Evolutionary conservation across 2,888 invertebrate genomes (phyloP), one percentile per base, ranked within the genome.

Genomic region (Philhelius pedissequus): DNA sequence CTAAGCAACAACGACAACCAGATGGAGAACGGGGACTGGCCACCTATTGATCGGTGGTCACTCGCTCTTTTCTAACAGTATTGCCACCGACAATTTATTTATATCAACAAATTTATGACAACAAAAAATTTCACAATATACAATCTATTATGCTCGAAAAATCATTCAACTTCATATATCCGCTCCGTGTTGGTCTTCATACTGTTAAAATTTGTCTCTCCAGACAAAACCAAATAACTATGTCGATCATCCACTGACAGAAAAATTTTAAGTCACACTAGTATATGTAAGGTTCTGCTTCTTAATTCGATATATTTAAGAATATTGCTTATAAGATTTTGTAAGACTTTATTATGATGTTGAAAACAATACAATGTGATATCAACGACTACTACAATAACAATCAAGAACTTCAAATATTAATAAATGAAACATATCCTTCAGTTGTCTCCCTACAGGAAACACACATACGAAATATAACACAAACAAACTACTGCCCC

Each of bases 321-420:
- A 40, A 58, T 58, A 58, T 40, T 58, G n/a, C 7, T 22, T 58
- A 38, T 58, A 58, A 58, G 58, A 38, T 0, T n/a, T n/a, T 7
- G 0, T 38, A 38, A 13, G 20, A 6, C 38, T 38, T 22, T 11
- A 58, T 7, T 58, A 58, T 38, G 38, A 58, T 18, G 18, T 9
- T 43, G 25, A 56, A 30, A 56, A 27, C 58, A 20, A 4, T 69
- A 4, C 69, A 54, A 27, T 69, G 69, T 54, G 54, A 69, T 54
- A 69, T 69, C 27, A 30, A 75, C 25, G 66, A 40, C 38, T 74
- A 74, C 27, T 52, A 30, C 3, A 66, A 56, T 43, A 73, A 78
- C 18, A 73, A 38, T 52, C 38, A 52, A 8, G 60, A 80, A 15
- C 56, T 68, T 35, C 32, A 74, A 45, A 22, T 66, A 11, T 32